These are phyloP conservation scores for Pantherophis alleghaniensis DNA, from an alignment of 2,797 vertebrate species.

Conservation along the genomic window DNA sequence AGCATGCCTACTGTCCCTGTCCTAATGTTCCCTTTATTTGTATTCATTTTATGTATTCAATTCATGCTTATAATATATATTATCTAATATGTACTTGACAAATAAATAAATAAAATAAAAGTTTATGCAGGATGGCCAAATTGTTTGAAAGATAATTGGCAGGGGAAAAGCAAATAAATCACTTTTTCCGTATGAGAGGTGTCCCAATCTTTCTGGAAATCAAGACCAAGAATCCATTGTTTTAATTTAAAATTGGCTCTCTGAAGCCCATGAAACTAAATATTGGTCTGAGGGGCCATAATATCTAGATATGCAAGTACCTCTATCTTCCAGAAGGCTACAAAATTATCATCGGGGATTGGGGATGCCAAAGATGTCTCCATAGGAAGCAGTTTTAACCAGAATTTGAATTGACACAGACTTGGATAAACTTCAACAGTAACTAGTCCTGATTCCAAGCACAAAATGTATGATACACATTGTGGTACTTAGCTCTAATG, in stretches of 20 bases:
- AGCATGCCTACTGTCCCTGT: too few species aligned
- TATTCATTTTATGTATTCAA: too few species aligned
- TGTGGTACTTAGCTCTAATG: not conserved
- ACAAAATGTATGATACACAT: not conserved
- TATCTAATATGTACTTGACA: too few species aligned
- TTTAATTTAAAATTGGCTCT: not conserved
- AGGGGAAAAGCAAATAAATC: not conserved
- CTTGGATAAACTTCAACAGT: not conserved
- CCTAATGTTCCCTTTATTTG: too few species aligned
- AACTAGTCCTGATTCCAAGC: not conserved
- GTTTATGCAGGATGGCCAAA: not conserved
- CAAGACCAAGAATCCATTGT: not conserved
- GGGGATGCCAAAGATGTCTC: not conserved
- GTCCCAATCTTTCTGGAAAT: not conserved
- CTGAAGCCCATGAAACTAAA: not conserved
- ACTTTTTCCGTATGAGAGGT: not conserved
- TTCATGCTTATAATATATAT: too few species aligned
- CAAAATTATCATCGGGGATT: not conserved
- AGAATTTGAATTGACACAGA: not conserved
- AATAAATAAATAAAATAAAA: too few species aligned
- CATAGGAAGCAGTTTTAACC: not conserved
- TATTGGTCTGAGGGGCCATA: not conserved
- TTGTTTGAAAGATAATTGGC: not conserved
- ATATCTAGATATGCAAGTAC: not conserved
- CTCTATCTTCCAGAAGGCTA: not conserved